Evolutionary conservation across 2,888 invertebrate genomes (phyloP), one percentile per base, ranked within the genome.

Genomic region (Leucophenga maculata): DNA sequence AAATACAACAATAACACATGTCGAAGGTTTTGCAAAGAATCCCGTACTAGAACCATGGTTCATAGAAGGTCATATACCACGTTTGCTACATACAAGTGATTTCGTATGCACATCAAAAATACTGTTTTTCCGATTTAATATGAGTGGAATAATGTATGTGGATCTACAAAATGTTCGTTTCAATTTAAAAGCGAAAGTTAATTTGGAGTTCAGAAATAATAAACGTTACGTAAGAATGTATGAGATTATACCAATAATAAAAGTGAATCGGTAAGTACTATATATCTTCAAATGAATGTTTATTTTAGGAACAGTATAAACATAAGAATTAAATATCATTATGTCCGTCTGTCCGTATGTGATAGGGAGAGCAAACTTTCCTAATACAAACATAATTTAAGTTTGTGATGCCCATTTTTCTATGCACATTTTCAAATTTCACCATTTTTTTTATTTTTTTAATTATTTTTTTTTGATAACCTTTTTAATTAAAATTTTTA

Each of bases 1-100:
- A 59, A 82, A 82, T 54, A 74, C 77, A 57, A 79, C 82, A 0
- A 78, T 82, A 50, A 77, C 77, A n/a, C 70, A 77, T n/a, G 73
- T 79, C 1, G 44, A 26, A 6, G 79, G 79, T 6, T 82, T 79
- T 48, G 77, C 72, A 22, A 62, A 72, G 9, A 78, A 79, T 67
- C 80, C 80, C 11, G 75, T 74, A 13, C 32, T 68, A 0, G 67
- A 71, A 11, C 76, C 71, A 31, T 75, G 82, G 9, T 74, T 72
- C 46, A 59, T 79, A 0, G 71, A 73, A 39, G 82, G 80, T 0
- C 31, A 55, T 6, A 72, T 82, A 55, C 80, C 79, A 0, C 67
- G 82, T 8, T 44, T 79, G 9, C 55, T 77, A 39, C 76, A 78
- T 48, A 78, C 74, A 60, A 80, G 82, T 9, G 48, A 60, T 0